Percentiles rank a stretch among this genome's conserved stretches.
phyloP scores from a whole-genome alignment of 2,888 invertebrate genomes.

The Limnephilus auricula region DNA sequence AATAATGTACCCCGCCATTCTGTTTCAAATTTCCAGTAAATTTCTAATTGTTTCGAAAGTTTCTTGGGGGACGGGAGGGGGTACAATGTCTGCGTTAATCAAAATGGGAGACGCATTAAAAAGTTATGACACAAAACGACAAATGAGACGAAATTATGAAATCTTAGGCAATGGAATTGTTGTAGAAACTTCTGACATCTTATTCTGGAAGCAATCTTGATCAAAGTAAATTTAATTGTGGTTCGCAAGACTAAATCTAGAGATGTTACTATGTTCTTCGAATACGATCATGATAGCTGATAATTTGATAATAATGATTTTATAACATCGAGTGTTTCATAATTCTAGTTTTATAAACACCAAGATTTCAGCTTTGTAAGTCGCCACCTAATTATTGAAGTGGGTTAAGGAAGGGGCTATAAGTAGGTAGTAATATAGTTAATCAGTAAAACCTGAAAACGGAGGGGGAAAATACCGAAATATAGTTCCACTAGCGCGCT shows the following conservation, averaged over 20 bases:
- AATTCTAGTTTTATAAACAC: too few relatives aligned
- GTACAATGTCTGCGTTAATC: constrained; percentile 19
- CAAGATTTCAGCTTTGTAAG: too few relatives aligned
- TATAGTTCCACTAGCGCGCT: too few relatives aligned
- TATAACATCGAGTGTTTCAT: too few relatives aligned
- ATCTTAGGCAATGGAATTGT: constrained; percentile 30
- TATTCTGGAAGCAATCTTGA: background rate
- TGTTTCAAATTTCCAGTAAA: constrained; percentile 36
- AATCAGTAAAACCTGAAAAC: too few relatives aligned
- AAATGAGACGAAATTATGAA: constrained; percentile 28
- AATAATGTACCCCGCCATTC: background rate
- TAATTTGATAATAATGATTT: too few relatives aligned
- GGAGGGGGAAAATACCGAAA: too few relatives aligned
- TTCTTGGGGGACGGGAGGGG: background rate
- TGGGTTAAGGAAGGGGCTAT: too few relatives aligned
- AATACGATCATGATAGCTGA: background rate
- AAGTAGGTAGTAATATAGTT: too few relatives aligned
- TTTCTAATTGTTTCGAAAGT: constrained; percentile 38
- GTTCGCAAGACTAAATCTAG: background rate
- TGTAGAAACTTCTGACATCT: background rate
- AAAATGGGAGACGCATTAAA: constrained; percentile 36
- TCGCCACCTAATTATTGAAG: too few relatives aligned
- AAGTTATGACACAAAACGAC: constrained; percentile 42
- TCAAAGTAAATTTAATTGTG: background rate
- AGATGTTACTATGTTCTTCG: background rate